These are phyloP conservation scores for Brachyopa scutellaris DNA, from an alignment of 2,888 invertebrate genomes.

Conservation along the genomic window DNA sequence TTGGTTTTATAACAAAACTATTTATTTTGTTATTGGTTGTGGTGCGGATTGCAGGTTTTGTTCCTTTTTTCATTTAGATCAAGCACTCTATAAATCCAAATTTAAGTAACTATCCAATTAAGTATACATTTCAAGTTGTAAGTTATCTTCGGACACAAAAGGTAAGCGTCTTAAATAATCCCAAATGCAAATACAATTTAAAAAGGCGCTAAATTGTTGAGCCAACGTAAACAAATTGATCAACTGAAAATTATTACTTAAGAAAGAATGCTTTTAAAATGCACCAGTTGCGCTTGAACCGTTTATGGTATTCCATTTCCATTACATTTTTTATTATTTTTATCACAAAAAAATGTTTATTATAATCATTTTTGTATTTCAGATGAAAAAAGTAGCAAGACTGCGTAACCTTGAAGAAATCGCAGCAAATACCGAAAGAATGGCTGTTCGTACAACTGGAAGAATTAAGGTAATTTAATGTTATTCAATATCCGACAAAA, in stretches of 20 bases:
- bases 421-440: slow-evolving; percentile 51
- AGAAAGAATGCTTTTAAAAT: background rate
- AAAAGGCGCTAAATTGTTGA: slow-evolving; percentile 38
- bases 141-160: too few relatives aligned
- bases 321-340: slow-evolving; percentile 14
- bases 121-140: too few relatives aligned
- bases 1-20: slow-evolving; percentile 29
- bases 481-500: background rate
- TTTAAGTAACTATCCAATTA: background rate
- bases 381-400: slow-evolving; percentile 61
- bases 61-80: background rate
- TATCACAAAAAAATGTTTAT: background rate
- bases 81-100: background rate
- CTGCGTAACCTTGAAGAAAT: slow-evolving; percentile 52
- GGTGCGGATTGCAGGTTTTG: background rate
- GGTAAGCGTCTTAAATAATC: background rate
- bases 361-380: background rate
- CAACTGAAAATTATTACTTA: background rate
- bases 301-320: background rate
- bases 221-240: slow-evolving; percentile 22
- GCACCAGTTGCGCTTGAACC: background rate
- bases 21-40: slow-evolving; percentile 25
- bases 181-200: background rate
- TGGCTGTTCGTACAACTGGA: slow-evolving; percentile 79
- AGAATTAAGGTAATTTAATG: slow-evolving; percentile 78